phyloP scores from a whole-genome alignment of 2,113 vertebrate species.

The Trichechus manatus region DNA sequence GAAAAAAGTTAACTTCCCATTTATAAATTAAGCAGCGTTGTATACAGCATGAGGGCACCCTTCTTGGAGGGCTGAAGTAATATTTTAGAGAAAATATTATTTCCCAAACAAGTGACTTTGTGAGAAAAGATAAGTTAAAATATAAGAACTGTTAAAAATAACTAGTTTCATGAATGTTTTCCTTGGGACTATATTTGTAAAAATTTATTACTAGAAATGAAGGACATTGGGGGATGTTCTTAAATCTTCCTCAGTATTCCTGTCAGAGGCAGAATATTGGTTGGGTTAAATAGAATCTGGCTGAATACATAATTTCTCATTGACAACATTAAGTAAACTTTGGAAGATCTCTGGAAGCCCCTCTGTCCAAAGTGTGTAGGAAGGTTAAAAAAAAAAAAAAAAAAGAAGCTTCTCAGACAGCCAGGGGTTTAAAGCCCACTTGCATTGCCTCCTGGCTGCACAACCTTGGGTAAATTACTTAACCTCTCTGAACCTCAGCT shows the following conservation, averaged over 20 bases:
- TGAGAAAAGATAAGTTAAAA: not conserved
- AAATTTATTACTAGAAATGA: not conserved
- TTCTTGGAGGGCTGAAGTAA: not conserved
- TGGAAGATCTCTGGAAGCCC: not conserved
- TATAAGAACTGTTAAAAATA: constrained; percentile 39
- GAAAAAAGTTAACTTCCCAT: not conserved
- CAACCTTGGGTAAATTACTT: not conserved
- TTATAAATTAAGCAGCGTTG: not conserved
- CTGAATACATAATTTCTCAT: constrained; percentile 12
- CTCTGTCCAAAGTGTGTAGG: not conserved
- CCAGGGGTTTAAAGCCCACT: not conserved
- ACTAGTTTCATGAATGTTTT: constrained; percentile 31
- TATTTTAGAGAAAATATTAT: constrained; percentile 28
- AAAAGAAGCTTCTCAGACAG: not conserved
- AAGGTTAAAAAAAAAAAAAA: not conserved
- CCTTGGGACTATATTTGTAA: not conserved
- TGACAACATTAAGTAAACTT: not conserved
- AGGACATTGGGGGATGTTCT: not conserved
- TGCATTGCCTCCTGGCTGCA: not conserved
- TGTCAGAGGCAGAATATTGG: not conserved
- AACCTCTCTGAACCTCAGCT: constrained; percentile 22
- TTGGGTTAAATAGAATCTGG: not conserved
- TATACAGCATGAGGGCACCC: not conserved
- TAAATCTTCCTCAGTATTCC: not conserved
- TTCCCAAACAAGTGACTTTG: constrained; percentile 30